These are phyloP conservation scores for Anolis carolinensis DNA, from an alignment of 2,113 vertebrate species.

Conservation along the genomic window DNA sequence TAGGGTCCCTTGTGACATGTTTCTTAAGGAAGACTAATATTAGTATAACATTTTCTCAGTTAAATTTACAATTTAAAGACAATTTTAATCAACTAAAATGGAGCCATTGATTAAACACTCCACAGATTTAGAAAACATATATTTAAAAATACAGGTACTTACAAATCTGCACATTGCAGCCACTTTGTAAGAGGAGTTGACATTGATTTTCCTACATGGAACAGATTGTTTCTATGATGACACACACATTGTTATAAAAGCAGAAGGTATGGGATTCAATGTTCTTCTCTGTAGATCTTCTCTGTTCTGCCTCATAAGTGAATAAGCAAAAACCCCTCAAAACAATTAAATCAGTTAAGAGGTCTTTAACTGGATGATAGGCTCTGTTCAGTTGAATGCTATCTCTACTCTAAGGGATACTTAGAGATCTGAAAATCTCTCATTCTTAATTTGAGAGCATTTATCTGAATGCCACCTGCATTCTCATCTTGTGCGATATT, in stretches of 20 bases:
- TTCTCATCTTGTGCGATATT: background rate
- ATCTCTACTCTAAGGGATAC: too few relatives aligned
- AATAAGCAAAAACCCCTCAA: background rate
- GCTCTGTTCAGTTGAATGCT: too few relatives aligned
- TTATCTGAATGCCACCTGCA: background rate
- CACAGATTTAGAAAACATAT: background rate
- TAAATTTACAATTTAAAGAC: background rate
- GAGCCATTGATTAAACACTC: background rate
- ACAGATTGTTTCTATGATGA: background rate
- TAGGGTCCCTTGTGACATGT: too few relatives aligned
- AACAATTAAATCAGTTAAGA: background rate
- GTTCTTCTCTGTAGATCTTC: background rate
- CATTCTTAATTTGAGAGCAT: background rate
- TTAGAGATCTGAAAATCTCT: too few relatives aligned
- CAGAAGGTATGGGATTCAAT: background rate
- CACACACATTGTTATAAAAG: background rate
- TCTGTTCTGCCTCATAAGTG: background rate
- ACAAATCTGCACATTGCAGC: background rate
- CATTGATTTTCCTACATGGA: background rate
- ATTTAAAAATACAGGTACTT: background rate
- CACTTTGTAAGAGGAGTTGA: background rate
- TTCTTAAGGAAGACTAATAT: too few relatives aligned
- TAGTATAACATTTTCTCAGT: background rate
- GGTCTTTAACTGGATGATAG: background rate
- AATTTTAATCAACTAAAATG: background rate